Conservation (phyloP, 2,888 invertebrate genomes). For the Thymelicus sylvestris region DNA sequence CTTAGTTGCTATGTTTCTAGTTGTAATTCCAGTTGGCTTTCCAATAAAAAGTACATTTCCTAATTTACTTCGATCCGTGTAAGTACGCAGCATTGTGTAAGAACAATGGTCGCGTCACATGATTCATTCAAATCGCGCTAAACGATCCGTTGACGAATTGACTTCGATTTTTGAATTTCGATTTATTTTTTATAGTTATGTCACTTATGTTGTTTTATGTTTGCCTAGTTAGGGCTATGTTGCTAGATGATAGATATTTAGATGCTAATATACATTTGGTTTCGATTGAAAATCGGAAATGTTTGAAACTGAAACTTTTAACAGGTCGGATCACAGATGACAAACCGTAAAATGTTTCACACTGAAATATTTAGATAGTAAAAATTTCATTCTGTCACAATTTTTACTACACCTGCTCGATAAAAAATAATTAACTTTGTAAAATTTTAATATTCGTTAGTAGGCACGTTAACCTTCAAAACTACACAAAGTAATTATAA, state of each 20-base stretch:
- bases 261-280: too few relatives aligned
- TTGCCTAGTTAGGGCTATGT: too few relatives aligned
- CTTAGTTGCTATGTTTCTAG: conserved; percentile 45
- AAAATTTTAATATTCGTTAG: background rate
- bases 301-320: too few relatives aligned
- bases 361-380: too few relatives aligned
- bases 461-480: too few relatives aligned
- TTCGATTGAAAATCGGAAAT: too few relatives aligned
- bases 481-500: background rate
- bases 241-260: too few relatives aligned
- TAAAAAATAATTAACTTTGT: background rate
- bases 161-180: conserved; percentile 28
- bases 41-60: conserved; percentile 83
- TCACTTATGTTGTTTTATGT: conserved; percentile 8
- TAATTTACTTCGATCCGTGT: conserved; percentile 73
- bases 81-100: conserved; percentile 66
- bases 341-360: too few relatives aligned
- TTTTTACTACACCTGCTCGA: background rate
- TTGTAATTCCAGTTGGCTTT: conserved; percentile 76
- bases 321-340: too few relatives aligned
- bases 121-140: conserved; percentile 74
- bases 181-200: background rate
- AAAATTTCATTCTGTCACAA: too few relatives aligned
- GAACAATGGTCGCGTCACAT: conserved; percentile 80
- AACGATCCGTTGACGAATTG: conserved; percentile 38